Percentiles rank a stretch among this genome's conserved stretches.
phyloP scores from a whole-genome alignment of 2,797 vertebrate species.

The Danio jaintianensis region DNA sequence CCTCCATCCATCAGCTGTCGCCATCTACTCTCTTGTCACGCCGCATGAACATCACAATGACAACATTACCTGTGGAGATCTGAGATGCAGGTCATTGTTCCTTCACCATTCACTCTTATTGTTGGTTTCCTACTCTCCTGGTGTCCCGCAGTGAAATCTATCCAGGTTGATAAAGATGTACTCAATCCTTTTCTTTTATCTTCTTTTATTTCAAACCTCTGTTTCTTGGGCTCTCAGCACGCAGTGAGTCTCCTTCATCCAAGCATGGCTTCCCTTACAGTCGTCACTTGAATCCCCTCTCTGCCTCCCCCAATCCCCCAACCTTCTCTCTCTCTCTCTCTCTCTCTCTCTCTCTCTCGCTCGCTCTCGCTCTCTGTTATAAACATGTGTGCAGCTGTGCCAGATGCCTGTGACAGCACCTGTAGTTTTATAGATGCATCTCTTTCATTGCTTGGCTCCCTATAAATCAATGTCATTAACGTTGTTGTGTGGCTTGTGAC shows the following conservation, averaged over 20 bases:
- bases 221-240: neutral
- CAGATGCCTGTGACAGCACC: conserved; percentile 40
- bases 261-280: conserved; percentile 33
- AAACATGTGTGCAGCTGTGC: conserved; percentile 15
- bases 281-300: conserved; percentile 26
- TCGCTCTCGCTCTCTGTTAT: neutral
- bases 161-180: neutral
- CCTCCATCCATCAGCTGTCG: conserved; percentile 11
- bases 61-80: conserved; percentile 40
- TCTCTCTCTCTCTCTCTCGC: conserved; percentile 12
- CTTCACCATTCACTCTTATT: conserved; percentile 19
- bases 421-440: conserved; percentile 55
- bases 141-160: conserved; percentile 14
- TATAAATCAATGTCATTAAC: conserved; percentile 54
- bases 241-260: conserved; percentile 4
- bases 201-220: conserved; percentile 4
- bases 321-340: neutral
- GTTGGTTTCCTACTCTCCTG: neutral
- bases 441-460: conserved; percentile 49
- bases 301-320: conserved; percentile 16
- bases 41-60: conserved; percentile 30
- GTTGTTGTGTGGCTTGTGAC: conserved; percentile 48
- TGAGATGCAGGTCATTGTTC: conserved; percentile 22
- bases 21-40: conserved; percentile 29
- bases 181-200: conserved; percentile 10